Conservation (phyloP, 2,888 invertebrate genomes). For the Trachelus iudaicus region DNA sequence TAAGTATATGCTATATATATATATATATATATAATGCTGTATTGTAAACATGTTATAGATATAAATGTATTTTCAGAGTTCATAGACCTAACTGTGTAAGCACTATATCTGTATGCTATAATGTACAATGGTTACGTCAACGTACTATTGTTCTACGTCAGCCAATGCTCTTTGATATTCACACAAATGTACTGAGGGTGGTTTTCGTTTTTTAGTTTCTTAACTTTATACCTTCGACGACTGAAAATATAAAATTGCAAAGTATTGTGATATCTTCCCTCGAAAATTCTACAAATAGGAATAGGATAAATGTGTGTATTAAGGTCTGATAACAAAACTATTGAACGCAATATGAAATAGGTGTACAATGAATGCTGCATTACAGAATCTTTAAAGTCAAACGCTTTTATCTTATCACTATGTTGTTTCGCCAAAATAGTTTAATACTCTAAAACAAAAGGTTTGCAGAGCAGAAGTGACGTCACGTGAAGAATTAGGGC, state of each 20-base stretch:
- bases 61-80: constrained; percentile 28
- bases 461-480: too few species aligned
- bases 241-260: too few species aligned
- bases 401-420: background rate
- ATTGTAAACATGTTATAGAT: background rate
- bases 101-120: background rate
- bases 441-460: too few species aligned
- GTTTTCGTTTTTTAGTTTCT: background rate
- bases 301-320: too few species aligned
- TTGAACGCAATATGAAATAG: background rate
- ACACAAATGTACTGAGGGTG: background rate
- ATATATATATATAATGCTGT: background rate
- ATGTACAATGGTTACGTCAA: constrained; percentile 13
- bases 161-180: background rate
- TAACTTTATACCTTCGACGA: too few species aligned
- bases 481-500: too few species aligned
- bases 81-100: constrained; percentile 29
- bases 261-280: too few species aligned
- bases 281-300: too few species aligned
- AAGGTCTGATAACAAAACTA: background rate
- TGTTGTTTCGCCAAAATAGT: background rate
- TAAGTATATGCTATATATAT: background rate
- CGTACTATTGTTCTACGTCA: constrained; percentile 22
- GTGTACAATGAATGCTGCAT: background rate
- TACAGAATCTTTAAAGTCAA: background rate